Conservation (phyloP, 2,113 vertebrate species). For the Smithornis capensis region DNA sequence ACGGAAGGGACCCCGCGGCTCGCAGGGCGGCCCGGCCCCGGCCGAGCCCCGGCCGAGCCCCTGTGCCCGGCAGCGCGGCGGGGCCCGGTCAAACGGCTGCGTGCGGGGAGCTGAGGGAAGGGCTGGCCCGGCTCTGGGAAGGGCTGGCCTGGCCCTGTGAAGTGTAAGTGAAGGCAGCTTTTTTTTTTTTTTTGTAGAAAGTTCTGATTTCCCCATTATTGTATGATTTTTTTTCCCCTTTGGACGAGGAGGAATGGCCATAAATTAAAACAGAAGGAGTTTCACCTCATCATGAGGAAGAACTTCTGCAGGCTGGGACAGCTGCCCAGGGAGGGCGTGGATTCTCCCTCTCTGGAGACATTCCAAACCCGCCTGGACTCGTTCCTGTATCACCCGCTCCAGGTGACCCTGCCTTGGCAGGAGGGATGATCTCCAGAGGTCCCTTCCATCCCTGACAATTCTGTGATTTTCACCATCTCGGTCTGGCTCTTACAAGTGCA, state of each 20-base stretch:
- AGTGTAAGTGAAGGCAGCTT: not conserved
- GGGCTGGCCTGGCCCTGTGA: no score
- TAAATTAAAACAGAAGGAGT: not conserved
- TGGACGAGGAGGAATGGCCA: not conserved
- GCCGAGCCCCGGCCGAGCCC: no score
- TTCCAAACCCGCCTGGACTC: not conserved
- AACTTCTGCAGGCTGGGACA: not conserved
- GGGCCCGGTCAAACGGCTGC: not conserved
- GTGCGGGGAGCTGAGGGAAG: fast-evolving
- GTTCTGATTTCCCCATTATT: not conserved
- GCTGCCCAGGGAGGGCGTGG: not conserved
- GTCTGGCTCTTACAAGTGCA: not conserved
- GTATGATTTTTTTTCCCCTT: not conserved
- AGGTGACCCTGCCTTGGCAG: not conserved
- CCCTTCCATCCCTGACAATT: not conserved
- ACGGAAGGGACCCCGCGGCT: not conserved
- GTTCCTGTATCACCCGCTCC: not conserved
- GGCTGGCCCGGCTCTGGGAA: not conserved
- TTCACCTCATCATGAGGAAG: not conserved
- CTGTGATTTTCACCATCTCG: not conserved
- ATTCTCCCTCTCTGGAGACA: not conserved
- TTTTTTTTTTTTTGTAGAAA: not conserved
- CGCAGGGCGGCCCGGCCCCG: no score
- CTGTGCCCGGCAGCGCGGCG: not conserved
- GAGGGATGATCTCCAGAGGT: not conserved